Percentiles rank a stretch among this genome's conserved stretches.
Evolutionary conservation across 1,140 invertebrate genomes (phyloP).

Genomic region (Orius laevigatus): DNA sequence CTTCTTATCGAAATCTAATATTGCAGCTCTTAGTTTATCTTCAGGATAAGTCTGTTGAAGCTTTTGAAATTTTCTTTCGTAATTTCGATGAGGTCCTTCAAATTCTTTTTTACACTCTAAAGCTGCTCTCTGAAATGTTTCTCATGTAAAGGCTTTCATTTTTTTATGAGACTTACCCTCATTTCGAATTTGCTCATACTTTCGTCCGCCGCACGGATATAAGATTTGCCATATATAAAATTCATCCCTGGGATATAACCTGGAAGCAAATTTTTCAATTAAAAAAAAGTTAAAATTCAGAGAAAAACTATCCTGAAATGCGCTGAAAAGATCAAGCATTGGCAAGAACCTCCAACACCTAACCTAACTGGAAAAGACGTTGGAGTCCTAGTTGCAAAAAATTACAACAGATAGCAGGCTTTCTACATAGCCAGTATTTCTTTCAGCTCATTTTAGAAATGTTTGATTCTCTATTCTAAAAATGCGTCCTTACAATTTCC

Average conservation of each 20-base stretch:
- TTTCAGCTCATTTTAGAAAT: too few species aligned
- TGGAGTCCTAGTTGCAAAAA: too few species aligned
- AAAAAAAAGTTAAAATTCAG: background rate
- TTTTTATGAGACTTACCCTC: conserved; percentile 6
- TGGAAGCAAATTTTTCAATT: conserved; percentile 20
- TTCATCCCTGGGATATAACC: conserved; percentile 42
- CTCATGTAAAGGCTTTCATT: conserved; percentile 4
- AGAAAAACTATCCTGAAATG: background rate
- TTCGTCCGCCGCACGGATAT: conserved; percentile 47
- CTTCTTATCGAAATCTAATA: conserved; percentile 31
- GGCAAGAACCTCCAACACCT: too few species aligned
- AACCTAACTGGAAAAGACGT: too few species aligned
- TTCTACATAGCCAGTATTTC: too few species aligned
- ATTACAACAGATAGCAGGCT: too few species aligned
- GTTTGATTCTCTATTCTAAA: too few species aligned
- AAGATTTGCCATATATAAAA: conserved; percentile 47
- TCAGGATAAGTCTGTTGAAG: conserved; percentile 33
- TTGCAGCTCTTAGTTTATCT: conserved; percentile 32
- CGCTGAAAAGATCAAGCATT: too few species aligned
- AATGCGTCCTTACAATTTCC: too few species aligned
- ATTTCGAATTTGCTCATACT: conserved; percentile 42
- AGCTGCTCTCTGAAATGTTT: background rate
- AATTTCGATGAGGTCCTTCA: conserved; percentile 6
- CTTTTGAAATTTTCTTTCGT: conserved; percentile 34
- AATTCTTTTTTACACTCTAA: conserved; percentile 13